Evolutionary conservation across 2,888 invertebrate genomes (phyloP), one percentile per base, ranked within the genome.

Genomic region (Teleiodes luculella): DNA sequence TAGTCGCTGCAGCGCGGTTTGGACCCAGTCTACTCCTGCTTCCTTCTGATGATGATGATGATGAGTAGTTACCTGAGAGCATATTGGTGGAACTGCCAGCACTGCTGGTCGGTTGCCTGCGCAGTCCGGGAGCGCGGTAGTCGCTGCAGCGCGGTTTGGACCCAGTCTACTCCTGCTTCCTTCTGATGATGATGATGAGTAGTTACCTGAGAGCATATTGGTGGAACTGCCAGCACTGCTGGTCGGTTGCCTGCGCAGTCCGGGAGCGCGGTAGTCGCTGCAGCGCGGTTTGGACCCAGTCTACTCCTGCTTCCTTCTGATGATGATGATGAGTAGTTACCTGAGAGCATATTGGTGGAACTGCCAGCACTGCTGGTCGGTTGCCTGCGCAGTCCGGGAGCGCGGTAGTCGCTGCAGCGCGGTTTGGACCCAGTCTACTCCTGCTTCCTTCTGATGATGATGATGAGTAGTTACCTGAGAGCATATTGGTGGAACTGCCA

Each of bases 181-280:
- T n/a, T n/a, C n/a, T n/a, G n/a, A n/a, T n/a, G n/a, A n/a, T n/a
- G n/a, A n/a, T n/a, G n/a, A n/a, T n/a, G n/a, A 24, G 24, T 24
- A 6, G n/a, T n/a, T 78, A 97, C 96, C 93, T 93, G 59, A 93
- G 89, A 18, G 96, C 92, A 54, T 92, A 91, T 66, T 91, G 92
- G 78, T 96, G 96, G 83, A 98, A 96, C 74, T 96, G 95, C 70
- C 92, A 91, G 64, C 97, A 89, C 83, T 98, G 97, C 65, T 93
- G 92, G 10, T 94, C 93, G 3, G 97, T 97, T 57, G 96, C 95
- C 1, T 93, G 92, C 43, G 95, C 92, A 61, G 93, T 91, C 61
- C 94, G 43, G 89, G 86, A 65, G 94, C 65, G 98, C 80, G 60
- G 97, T 80, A 98, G 91, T 41, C 93, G 90, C 61, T 93, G 93